phyloP scores from a whole-genome alignment of 2,888 invertebrate species.

The Oscheius sp. region DNA sequence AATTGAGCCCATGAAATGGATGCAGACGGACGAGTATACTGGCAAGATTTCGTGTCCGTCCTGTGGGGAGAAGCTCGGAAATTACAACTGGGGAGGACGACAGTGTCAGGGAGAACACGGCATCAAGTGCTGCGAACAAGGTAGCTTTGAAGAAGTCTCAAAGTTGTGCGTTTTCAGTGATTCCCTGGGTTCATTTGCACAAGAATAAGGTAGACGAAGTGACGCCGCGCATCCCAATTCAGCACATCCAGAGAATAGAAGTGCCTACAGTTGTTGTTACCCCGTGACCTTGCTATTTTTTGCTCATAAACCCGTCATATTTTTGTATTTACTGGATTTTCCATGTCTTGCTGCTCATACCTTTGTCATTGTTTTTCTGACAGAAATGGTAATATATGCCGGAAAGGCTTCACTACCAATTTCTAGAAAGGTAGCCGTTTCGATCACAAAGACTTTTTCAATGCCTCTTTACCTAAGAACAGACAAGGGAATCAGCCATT shows the following conservation, averaged over 20 bases:
- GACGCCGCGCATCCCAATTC: slow-evolving; percentile 22
- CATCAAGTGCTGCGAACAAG: slow-evolving; percentile 41
- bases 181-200: slow-evolving; percentile 61
- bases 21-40: slow-evolving; percentile 51
- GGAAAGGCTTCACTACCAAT: no score
- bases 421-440: no score
- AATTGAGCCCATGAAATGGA: slow-evolving; percentile 65
- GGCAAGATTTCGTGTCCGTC: slow-evolving; percentile 57
- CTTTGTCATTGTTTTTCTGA: not conserved
- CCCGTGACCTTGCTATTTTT: not conserved
- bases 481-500: no score
- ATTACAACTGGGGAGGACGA: slow-evolving; percentile 52
- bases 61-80: slow-evolving; percentile 59
- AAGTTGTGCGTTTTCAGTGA: slow-evolving; percentile 42
- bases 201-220: slow-evolving; percentile 67
- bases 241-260: slow-evolving; percentile 20
- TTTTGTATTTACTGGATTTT: not conserved
- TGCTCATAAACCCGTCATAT: not conserved
- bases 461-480: no score
- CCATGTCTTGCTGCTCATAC: not conserved
- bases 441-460: no score
- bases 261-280: slow-evolving; percentile 24
- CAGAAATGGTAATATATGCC: no score
- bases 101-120: slow-evolving; percentile 49
- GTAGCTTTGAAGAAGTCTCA: slow-evolving; percentile 8